A percentile compares a stretch with the other conserved stretches of the same genome.
These are phyloP conservation scores for Thereva unica DNA, from an alignment of 2,888 invertebrate genomes.

Conservation along the genomic window DNA sequence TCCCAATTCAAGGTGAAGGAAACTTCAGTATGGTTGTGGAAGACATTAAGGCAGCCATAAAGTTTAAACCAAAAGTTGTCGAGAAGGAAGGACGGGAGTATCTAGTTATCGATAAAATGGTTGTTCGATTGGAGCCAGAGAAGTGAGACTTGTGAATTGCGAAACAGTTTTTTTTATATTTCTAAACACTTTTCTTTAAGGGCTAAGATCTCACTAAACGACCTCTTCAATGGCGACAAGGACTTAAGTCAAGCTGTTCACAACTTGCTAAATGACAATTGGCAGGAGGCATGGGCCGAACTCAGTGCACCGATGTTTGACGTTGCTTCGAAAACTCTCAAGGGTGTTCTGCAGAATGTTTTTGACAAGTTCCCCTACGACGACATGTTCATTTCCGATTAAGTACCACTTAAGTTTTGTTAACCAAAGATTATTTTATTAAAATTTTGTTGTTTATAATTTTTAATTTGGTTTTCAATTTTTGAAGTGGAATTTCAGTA, in stretches of 20 bases:
- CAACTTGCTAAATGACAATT: constrained; percentile 37
- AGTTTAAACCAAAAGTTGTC: constrained; percentile 34
- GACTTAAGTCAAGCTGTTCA: constrained; percentile 32
- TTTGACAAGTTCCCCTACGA: constrained; percentile 33
- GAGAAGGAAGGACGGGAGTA: constrained; percentile 35
- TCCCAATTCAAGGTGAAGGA: constrained; percentile 49
- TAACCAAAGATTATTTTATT: too few relatives aligned
- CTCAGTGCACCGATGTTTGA: constrained; percentile 23
- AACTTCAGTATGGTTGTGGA: constrained; percentile 31
- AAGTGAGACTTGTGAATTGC: constrained; percentile 9
- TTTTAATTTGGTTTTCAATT: too few relatives aligned
- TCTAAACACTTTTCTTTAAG: constrained; percentile 16
- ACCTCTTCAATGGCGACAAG: constrained; percentile 28
- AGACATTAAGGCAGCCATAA: constrained; percentile 36
- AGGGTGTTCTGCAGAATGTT: constrained; percentile 12
- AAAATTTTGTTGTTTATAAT: too few relatives aligned
- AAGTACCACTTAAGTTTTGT: not conserved
- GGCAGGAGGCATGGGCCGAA: constrained; percentile 35
- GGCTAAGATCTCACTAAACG: constrained; percentile 10
- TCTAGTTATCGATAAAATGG: constrained; percentile 21
- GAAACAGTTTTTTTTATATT: constrained; percentile 3
- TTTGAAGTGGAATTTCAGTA: too few relatives aligned
- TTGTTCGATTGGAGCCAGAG: constrained; percentile 12
- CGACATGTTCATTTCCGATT: constrained; percentile 16
- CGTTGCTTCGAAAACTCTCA: constrained; percentile 20